These are phyloP conservation scores for Kryptolebias ocellatus DNA, from an alignment of 2,797 vertebrate species.

Conservation along the genomic window DNA sequence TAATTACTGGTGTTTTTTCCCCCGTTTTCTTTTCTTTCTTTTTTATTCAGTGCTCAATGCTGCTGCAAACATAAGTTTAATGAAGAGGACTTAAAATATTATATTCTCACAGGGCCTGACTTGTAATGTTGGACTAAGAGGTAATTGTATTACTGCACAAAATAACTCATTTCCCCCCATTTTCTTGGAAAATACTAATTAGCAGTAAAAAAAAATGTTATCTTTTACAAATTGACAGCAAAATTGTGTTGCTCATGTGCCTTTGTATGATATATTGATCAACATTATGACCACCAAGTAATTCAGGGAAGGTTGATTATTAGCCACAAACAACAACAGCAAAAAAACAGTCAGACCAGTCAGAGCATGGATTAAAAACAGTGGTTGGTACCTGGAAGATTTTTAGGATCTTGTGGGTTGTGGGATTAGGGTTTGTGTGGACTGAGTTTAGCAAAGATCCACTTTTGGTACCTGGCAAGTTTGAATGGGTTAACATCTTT, in stretches of 20 bases:
- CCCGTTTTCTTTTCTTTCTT: background rate
- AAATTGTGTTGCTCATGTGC: background rate
- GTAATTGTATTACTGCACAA: background rate
- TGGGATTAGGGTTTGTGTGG: too few relatives aligned
- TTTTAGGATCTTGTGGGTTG: too few relatives aligned
- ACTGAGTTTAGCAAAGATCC: too few relatives aligned
- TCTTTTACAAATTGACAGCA: background rate
- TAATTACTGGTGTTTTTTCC: background rate
- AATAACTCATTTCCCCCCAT: background rate
- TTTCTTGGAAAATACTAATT: background rate
- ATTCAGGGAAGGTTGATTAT: background rate
- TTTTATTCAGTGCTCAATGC: background rate
- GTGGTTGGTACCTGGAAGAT: too few relatives aligned
- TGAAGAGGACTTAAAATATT: background rate
- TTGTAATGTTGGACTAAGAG: background rate
- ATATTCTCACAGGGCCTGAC: background rate
- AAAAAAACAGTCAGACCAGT: too few relatives aligned
- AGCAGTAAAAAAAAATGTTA: background rate
- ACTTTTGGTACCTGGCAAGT: too few relatives aligned
- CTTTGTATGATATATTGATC: background rate
- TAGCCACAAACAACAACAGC: background rate
- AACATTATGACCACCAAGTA: background rate
- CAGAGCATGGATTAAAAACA: too few relatives aligned
- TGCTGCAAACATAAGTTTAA: background rate
- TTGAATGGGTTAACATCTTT: too few relatives aligned